Evolutionary conservation across 37 sponge, comb jelly and placozoan genomes (phyloP), one percentile per base, ranked within the genome.

Genomic region (Aphrocallistes beatrix): DNA sequence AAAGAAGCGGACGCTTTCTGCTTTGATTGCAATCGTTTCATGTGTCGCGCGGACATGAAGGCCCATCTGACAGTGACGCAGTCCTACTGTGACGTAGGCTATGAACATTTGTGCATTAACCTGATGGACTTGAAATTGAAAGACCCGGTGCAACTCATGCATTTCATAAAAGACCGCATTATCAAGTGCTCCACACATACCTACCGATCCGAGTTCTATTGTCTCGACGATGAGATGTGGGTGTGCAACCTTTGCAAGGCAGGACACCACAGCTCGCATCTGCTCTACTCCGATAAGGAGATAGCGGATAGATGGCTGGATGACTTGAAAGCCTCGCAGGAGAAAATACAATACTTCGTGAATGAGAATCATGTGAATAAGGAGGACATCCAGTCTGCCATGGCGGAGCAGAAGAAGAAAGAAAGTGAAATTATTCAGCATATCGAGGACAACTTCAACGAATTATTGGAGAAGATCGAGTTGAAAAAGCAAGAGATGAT

Each of bases 41-140:
- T 60, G 75, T 60, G 75, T 60, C 75, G 75, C 3, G 75, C 75
- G 6, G 75, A 60, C 75, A 60, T 60, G 75, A 60, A 60, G 75
- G 75, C 75, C 17, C 75, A 60, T 60, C 34, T 60, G 3, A 60
- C 75, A 13, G 75, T 60, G 21, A 60, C 75, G 75, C 75, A 60
- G 34, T 60, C 75, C 32, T 60, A 60, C 34, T 60, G 75, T 60
- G 75, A 60, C 75, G 75, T 60, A 60, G 75, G 75, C 17, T 60
- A 32, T 30, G 75, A 32, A 30, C 75, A 60, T 13, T 19, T 60
- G 34, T 19, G 75, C 34, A 60, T 60, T 25, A 30, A 60, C 75
- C 75, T 60, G 17, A 19, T 30, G 34, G 75, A 60, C 34, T 30
- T 60, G 17, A 60, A 13, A 30, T 1, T 60, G 21, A 60, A 60